These are phyloP conservation scores for Hestina assimilis DNA, from an alignment of 1,140 invertebrate species.

Conservation along the genomic window DNA sequence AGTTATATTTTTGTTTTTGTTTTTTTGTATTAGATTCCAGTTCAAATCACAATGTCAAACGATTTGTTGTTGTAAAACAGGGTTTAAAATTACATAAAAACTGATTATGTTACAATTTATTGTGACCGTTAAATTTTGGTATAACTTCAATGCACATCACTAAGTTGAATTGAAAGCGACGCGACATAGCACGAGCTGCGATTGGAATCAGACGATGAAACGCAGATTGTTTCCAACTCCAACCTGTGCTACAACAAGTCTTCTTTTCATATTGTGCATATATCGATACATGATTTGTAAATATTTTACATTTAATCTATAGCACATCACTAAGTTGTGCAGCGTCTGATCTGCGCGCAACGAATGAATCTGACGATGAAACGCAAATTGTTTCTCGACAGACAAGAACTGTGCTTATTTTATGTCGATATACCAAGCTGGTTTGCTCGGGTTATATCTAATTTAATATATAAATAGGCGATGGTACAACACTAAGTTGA, in stretches of 20 bases:
- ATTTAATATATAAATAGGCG: too few species aligned
- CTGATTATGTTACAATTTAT: too few species aligned
- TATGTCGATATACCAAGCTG: too few species aligned
- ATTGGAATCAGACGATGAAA: slow-evolving; percentile 28
- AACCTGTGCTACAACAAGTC: slow-evolving; percentile 5
- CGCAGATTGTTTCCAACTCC: slow-evolving; percentile 27
- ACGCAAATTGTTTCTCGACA: too few species aligned
- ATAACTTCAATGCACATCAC: slow-evolving; percentile 1
- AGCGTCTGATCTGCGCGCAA: too few species aligned
- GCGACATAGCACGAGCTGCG: slow-evolving; percentile 27
- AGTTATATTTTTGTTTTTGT: too few species aligned
- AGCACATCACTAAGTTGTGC: slow-evolving; percentile 42
- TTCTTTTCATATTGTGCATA: slow-evolving; percentile 4
- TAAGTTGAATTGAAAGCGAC: slow-evolving; percentile 13
- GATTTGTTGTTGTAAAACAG: too few species aligned
- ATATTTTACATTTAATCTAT: background rate
- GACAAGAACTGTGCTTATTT: too few species aligned
- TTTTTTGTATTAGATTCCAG: too few species aligned
- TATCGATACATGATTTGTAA: background rate
- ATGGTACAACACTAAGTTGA: slow-evolving; percentile 39
- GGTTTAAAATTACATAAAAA: too few species aligned
- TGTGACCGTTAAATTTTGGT: background rate
- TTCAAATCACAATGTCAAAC: background rate
- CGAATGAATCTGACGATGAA: too few species aligned
- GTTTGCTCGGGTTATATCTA: too few species aligned